phyloP scores from a whole-genome alignment of 2,113 vertebrate species.

The Taxidea taxus region DNA sequence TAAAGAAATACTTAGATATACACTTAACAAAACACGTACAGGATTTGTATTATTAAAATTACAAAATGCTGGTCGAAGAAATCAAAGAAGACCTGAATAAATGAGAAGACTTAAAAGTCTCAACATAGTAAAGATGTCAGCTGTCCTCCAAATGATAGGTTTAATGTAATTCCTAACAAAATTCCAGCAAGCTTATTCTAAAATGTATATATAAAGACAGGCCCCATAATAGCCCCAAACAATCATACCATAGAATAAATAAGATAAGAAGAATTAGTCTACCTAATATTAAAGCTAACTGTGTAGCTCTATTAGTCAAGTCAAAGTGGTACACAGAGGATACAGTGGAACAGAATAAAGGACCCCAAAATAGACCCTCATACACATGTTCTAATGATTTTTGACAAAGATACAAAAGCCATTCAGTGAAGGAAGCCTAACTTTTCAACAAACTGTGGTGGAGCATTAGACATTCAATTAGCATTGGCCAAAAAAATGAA shows the following conservation, averaged over 20 bases:
- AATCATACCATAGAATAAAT: not conserved
- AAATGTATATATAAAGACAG: not conserved
- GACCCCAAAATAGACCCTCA: not conserved
- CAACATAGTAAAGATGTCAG: not conserved
- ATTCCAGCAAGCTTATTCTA: not conserved
- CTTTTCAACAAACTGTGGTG: not conserved
- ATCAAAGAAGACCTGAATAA: not conserved
- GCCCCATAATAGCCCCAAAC: not conserved
- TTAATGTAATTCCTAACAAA: slow-evolving; percentile 8
- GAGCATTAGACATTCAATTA: not conserved
- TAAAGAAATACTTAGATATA: not conserved
- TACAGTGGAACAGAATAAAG: not conserved
- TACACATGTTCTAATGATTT: not conserved
- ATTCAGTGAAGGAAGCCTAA: not conserved
- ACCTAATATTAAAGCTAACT: not conserved
- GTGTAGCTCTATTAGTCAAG: not conserved
- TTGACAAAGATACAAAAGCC: not conserved
- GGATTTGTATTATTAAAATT: not conserved
- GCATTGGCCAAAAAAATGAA: not conserved
- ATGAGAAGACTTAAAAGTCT: not conserved
- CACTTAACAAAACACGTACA: not conserved
- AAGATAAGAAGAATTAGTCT: not conserved
- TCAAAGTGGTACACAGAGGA: not conserved
- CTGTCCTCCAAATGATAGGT: not conserved
- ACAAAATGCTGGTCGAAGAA: not conserved